These are phyloP conservation scores for Whitmania pigra DNA, from an alignment of 1,140 invertebrate genomes.

Conservation along the genomic window DNA sequence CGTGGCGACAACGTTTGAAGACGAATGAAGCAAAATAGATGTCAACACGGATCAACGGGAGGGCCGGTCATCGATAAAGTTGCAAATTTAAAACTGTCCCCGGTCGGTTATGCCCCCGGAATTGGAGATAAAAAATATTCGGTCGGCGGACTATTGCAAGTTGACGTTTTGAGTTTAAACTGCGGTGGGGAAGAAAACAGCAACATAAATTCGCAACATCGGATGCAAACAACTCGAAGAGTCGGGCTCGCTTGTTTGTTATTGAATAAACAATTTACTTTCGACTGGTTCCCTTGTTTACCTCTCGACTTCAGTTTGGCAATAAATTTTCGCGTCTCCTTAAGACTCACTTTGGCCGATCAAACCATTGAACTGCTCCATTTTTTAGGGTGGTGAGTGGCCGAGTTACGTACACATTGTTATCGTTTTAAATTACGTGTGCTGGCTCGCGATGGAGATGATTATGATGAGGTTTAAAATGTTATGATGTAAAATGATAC, in stretches of 20 bases:
- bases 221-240: background rate
- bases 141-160: too few species aligned
- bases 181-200: too few species aligned
- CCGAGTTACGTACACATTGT: background rate
- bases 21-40: too few species aligned
- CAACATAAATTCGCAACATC: too few species aligned
- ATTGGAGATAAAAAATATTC: too few species aligned
- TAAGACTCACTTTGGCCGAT: background rate
- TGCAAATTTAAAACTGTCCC: too few species aligned
- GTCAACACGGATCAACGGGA: too few species aligned
- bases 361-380: background rate
- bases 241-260: background rate
- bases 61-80: too few species aligned
- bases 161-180: too few species aligned
- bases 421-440: background rate
- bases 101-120: too few species aligned
- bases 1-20: too few species aligned
- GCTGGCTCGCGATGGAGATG: background rate
- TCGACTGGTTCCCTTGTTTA: background rate
- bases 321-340: background rate
- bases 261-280: background rate
- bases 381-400: too few species aligned
- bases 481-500: background rate
- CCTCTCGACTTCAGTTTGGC: background rate
- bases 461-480: background rate